Percentiles rank a stretch among this genome's conserved stretches.
These are phyloP conservation scores for Haliaeetus leucogaster DNA, from an alignment of 2,113 vertebrate genomes.

Conservation along the genomic window DNA sequence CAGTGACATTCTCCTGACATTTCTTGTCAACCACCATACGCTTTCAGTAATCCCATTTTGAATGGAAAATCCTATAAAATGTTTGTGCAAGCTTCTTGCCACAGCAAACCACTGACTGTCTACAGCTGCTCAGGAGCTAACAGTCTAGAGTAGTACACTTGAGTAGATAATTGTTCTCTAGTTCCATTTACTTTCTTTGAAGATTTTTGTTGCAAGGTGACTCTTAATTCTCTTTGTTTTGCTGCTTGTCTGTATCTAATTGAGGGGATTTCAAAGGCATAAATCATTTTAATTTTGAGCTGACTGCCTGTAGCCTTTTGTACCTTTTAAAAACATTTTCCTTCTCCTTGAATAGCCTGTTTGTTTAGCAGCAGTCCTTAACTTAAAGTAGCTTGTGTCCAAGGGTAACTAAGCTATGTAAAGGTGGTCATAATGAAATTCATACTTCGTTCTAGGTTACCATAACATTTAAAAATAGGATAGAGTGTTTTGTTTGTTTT, in stretches of 20 bases:
- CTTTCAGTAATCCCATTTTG: constrained; percentile 17
- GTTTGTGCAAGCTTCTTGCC: background rate
- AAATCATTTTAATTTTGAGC: background rate
- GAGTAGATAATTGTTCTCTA: background rate
- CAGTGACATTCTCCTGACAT: background rate
- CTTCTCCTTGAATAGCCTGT: background rate
- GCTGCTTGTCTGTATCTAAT: background rate
- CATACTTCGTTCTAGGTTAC: background rate
- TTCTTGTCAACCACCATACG: background rate
- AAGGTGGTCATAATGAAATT: background rate
- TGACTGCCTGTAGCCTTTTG: background rate
- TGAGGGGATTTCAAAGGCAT: background rate
- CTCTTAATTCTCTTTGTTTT: background rate
- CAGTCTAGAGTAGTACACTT: background rate
- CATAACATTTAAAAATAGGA: background rate
- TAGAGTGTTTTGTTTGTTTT: background rate
- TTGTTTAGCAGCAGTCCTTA: background rate
- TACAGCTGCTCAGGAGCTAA: background rate
- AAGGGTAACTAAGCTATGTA: background rate
- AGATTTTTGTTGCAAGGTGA: background rate
- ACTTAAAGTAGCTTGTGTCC: background rate
- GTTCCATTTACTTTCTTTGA: constrained; percentile 1
- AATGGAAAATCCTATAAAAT: constrained; percentile 7
- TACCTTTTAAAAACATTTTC: background rate
- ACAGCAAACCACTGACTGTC: background rate